These are phyloP conservation scores for Drosophila sordidula DNA, from an alignment of 2,888 invertebrate genomes.

Conservation along the genomic window DNA sequence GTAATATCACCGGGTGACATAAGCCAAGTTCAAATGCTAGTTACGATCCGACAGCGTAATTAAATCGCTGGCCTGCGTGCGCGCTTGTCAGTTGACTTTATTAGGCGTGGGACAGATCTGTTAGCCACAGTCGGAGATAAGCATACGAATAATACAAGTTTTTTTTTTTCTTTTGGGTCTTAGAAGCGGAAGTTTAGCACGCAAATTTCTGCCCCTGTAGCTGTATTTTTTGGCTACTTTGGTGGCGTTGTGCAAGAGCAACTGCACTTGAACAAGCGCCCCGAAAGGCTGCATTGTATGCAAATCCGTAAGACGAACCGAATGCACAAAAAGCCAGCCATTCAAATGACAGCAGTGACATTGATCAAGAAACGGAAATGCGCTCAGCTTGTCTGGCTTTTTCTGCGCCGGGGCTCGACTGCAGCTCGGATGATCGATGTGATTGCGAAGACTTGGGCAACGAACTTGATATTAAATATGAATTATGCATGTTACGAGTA, in stretches of 20 bases:
- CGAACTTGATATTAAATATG: constrained; percentile 42
- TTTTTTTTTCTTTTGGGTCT: background rate
- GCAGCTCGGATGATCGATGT: constrained; percentile 36
- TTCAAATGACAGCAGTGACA: constrained; percentile 72
- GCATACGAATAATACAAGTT: constrained; percentile 28
- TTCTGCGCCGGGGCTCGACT: constrained; percentile 27
- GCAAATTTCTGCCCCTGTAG: constrained; percentile 2
- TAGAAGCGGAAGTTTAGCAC: constrained; percentile 61
- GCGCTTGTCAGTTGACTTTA: constrained; percentile 57
- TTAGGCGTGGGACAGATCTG: constrained; percentile 74
- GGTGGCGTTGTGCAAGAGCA: constrained; percentile 67
- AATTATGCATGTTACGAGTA: constrained; percentile 33
- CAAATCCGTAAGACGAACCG: constrained; percentile 53
- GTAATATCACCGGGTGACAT: constrained; percentile 67
- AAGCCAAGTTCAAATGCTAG: constrained; percentile 74
- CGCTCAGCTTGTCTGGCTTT: constrained; percentile 62
- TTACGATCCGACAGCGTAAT: constrained; percentile 47
- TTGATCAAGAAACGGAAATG: constrained; percentile 78
- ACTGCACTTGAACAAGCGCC: constrained; percentile 66
- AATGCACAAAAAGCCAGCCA: constrained; percentile 55
- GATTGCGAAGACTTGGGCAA: constrained; percentile 42
- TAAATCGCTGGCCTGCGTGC: constrained; percentile 50
- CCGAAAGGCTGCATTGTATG: constrained; percentile 64
- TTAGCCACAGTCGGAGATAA: constrained; percentile 43
- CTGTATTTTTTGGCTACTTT: constrained; percentile 26